Conservation (phyloP, 2,888 invertebrate genomes). For the Teleogryllus oceanicus region DNA sequence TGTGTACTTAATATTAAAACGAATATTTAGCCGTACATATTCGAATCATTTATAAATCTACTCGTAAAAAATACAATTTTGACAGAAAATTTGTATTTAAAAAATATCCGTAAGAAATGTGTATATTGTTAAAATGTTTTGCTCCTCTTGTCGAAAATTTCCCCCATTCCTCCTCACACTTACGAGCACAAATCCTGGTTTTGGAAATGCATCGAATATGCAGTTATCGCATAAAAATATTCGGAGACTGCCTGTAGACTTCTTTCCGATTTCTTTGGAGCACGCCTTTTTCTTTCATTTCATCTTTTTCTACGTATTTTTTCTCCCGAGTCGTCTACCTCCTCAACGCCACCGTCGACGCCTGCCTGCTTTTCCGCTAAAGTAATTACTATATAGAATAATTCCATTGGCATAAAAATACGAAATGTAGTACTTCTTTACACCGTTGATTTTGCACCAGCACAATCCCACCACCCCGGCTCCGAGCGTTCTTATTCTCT, state of each 20-base stretch:
- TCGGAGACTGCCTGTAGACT: background rate
- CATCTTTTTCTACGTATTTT: background rate
- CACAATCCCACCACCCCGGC: slow-evolving; percentile 24
- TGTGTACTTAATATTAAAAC: no score
- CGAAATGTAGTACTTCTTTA: slow-evolving; percentile 21
- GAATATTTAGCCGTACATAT: no score
- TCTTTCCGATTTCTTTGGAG: background rate
- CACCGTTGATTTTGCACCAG: slow-evolving; percentile 1
- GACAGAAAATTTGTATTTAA: no score
- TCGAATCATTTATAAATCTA: no score
- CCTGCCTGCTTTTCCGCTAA: slow-evolving; percentile 32
- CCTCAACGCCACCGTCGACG: slow-evolving; percentile 4
- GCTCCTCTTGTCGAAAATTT: no score
- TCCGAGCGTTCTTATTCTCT: slow-evolving; percentile 28
- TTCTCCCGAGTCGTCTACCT: background rate
- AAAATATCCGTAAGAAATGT: no score
- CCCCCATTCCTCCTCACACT: no score
- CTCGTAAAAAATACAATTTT: no score
- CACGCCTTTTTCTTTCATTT: background rate
- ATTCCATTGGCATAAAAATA: slow-evolving; percentile 36
- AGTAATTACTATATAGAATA: slow-evolving; percentile 36
- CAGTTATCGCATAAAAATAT: background rate
- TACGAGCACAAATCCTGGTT: background rate
- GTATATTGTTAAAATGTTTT: no score
- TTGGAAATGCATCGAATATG: background rate